Conservation (phyloP, 2,888 invertebrate genomes). For the Anarsia innoxiella region DNA sequence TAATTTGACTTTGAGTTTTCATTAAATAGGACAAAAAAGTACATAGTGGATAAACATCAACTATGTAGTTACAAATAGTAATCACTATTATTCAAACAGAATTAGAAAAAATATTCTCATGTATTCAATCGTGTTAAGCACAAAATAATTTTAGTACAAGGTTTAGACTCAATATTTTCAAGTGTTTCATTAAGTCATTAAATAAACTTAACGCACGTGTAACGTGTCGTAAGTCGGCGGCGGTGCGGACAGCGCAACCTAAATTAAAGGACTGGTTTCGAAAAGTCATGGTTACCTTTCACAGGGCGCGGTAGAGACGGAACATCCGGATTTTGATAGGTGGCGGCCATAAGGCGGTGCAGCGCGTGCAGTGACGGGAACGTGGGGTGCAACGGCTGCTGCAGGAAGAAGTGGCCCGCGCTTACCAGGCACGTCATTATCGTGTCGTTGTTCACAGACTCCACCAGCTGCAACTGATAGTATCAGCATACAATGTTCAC, state of each 20-base stretch:
- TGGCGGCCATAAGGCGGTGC: slow-evolving; percentile 86
- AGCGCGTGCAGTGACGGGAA: slow-evolving; percentile 88
- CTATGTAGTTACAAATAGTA: too few relatives aligned
- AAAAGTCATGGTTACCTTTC: slow-evolving; percentile 72
- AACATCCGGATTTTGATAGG: slow-evolving; percentile 85
- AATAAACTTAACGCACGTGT: too few relatives aligned
- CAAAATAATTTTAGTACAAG: too few relatives aligned
- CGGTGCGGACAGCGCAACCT: slow-evolving; percentile 10
- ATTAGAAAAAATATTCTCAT: too few relatives aligned
- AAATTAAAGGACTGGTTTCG: slow-evolving; percentile 10
- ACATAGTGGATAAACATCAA: too few relatives aligned
- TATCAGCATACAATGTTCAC: slow-evolving; percentile 33
- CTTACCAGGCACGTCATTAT: slow-evolving; percentile 90
- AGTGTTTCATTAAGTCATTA: too few relatives aligned
- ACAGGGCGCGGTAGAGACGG: slow-evolving; percentile 88
- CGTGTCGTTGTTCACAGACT: slow-evolving; percentile 95
- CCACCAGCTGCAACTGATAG: slow-evolving; percentile 83
- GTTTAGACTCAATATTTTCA: too few relatives aligned
- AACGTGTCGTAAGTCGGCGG: background rate
- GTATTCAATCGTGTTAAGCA: too few relatives aligned
- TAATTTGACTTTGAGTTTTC: too few relatives aligned
- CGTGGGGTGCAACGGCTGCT: slow-evolving; percentile 96
- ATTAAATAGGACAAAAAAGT: too few relatives aligned
- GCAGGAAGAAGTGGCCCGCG: slow-evolving; percentile 94
- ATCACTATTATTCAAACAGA: too few relatives aligned